phyloP scores from a whole-genome alignment of 2,113 vertebrate genomes.

The Drymodes brunneopygia region DNA sequence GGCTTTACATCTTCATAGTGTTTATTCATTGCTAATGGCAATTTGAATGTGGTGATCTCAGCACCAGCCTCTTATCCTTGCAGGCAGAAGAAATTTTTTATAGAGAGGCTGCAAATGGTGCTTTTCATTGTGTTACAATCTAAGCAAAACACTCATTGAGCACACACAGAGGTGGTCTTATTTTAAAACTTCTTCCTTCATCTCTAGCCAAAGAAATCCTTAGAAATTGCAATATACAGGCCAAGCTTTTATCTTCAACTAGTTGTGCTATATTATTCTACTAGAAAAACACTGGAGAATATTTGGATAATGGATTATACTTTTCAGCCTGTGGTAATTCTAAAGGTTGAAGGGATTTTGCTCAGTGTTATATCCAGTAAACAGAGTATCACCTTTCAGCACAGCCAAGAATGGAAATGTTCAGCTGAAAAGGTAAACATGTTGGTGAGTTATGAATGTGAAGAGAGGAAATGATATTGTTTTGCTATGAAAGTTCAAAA shows the following conservation, averaged over 20 bases:
- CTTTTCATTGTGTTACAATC: neutral
- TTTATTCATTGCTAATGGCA: neutral
- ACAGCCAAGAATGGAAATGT: slow-evolving; percentile 39
- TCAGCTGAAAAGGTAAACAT: slow-evolving; percentile 34
- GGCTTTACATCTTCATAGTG: neutral
- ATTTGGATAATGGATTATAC: slow-evolving; percentile 56
- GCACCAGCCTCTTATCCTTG: neutral
- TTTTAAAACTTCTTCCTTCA: slow-evolving; percentile 33
- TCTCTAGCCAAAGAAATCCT: slow-evolving; percentile 34
- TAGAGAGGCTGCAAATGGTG: neutral
- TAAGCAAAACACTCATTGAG: neutral
- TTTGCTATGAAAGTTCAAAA: slow-evolving; percentile 26
- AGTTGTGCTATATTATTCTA: neutral
- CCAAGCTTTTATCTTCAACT: slow-evolving; percentile 25
- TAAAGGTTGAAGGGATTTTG: slow-evolving; percentile 37
- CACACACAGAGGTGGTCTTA: neutral
- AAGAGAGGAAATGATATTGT: neutral
- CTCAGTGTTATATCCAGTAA: neutral
- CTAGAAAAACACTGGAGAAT: slow-evolving; percentile 14
- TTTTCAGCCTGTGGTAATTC: slow-evolving; percentile 39
- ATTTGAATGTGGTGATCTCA: neutral
- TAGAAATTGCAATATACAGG: neutral
- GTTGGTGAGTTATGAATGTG: slow-evolving; percentile 16
- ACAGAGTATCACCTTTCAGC: slow-evolving; percentile 38
- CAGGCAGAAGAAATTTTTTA: neutral